These are phyloP conservation scores for Ormyrus labotus DNA, from an alignment of 2,888 invertebrate species.

Conservation along the genomic window DNA sequence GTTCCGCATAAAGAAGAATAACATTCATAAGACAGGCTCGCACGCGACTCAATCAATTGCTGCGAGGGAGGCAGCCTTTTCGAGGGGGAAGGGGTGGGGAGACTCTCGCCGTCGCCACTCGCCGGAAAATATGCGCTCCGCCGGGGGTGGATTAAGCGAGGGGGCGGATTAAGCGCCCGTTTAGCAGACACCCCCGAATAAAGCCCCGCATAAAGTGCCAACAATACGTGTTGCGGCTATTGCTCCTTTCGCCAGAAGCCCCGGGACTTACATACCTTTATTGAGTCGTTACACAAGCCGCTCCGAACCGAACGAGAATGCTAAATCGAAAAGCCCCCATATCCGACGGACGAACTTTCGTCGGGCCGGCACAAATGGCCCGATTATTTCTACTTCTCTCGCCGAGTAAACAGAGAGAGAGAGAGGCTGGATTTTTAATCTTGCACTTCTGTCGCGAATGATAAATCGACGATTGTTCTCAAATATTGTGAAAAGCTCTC, in stretches of 20 bases:
- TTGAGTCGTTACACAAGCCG: too few species aligned
- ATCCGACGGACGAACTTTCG: too few species aligned
- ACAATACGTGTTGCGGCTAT: conserved; percentile 20
- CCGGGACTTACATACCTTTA: background rate
- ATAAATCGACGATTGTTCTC: too few species aligned
- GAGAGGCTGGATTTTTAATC: too few species aligned
- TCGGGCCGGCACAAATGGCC: too few species aligned
- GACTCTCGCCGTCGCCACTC: background rate
- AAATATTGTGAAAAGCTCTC: too few species aligned
- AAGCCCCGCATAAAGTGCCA: conserved; percentile 31
- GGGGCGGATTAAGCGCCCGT: background rate
- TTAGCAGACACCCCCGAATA: conserved; percentile 41
- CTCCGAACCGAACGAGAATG: too few species aligned
- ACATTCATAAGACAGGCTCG: conserved; percentile 27
- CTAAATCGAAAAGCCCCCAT: too few species aligned
- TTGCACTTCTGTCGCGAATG: too few species aligned
- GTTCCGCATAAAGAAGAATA: conserved; percentile 1
- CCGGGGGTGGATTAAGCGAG: background rate
- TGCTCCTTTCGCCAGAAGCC: background rate
- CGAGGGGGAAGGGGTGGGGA: background rate
- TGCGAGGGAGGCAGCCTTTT: conserved; percentile 9
- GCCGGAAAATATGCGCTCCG: background rate
- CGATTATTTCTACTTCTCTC: too few species aligned
- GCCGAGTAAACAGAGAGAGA: too few species aligned
- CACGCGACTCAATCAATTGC: conserved; percentile 23